Conservation (phyloP, 2,113 vertebrate genomes). For the Axis porcinus region DNA sequence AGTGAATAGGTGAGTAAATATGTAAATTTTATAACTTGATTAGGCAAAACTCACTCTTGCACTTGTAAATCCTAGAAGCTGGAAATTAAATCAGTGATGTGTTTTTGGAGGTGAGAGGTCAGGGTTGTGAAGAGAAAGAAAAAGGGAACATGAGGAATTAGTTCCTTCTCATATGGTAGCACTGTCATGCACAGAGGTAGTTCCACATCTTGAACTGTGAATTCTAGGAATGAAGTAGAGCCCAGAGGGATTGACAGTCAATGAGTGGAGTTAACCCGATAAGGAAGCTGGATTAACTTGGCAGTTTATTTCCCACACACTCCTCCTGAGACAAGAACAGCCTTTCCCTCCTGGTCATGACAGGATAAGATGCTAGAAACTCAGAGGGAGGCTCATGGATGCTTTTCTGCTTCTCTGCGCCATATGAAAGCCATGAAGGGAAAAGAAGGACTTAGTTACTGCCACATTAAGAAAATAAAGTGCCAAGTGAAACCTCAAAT, state of each 20-base stretch:
- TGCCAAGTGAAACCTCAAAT: neutral
- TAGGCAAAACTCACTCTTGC: neutral
- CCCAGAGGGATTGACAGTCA: neutral
- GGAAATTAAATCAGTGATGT: neutral
- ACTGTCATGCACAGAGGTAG: neutral
- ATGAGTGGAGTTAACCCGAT: neutral
- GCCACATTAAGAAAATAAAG: conserved; percentile 25
- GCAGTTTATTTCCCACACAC: neutral
- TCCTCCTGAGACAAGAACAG: neutral
- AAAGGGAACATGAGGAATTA: neutral
- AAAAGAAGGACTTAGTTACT: conserved; percentile 15
- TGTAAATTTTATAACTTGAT: neutral
- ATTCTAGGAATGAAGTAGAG: neutral
- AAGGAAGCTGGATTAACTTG: neutral
- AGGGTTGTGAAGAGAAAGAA: neutral
- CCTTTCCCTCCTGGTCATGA: neutral
- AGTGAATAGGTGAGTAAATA: neutral
- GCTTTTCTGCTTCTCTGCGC: neutral
- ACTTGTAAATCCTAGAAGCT: neutral
- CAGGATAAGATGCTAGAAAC: neutral
- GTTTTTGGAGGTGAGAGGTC: neutral
- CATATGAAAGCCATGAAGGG: neutral
- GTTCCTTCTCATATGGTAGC: neutral
- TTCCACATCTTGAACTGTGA: neutral
- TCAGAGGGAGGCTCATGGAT: neutral